Base-by-base conservation (phyloP, 1,140 invertebrate genomes). In the Drosophila saltans region DNA sequence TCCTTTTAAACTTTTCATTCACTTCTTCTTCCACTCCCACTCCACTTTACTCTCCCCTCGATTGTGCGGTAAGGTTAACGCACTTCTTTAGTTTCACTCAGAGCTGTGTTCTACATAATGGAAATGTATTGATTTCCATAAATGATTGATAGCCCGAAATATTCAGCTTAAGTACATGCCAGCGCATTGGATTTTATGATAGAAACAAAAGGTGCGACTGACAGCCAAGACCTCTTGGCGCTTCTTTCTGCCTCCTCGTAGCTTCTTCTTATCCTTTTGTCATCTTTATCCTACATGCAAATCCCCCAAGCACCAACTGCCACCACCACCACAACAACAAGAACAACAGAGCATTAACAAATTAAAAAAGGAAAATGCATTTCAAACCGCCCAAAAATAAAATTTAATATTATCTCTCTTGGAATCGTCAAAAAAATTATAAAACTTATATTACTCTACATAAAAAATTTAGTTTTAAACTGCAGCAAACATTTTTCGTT, bases 281-380 rank as follows among this genome's bases (percentile, higher is more conserved):
- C 58, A 52, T 52, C 55, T 69, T 69, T 59, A 78, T 77, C 75
- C 69, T 48, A 72, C 65, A 83, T 89, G 83, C 83, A 88, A 82
- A 85, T 75, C 67, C 60, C 74, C 7, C n/a, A 55, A 61, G 63
- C 72, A 79, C 55, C 75, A 66, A 57, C 40, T 40, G 60, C 75
- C 78, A 70, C 41, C 40, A 16, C 16, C 16, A 59, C 62, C 2
- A 30, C 28, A 30, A 0, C 28, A 69, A 33, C 28, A 62, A 58
- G 1, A 56, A 26, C 33, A 58, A 16, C 21, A 39, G 36, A 69
- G 41, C 78, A 63, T 77, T 64, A 66, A 66, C n/a, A 70, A 40
- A 69, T 69, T 69, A 56, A 57, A 71, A 36, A 36, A 70, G 65
- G 55, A 64, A 80, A 72, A 66, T 71, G 79, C 79, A 78, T 69